A percentile compares a stretch with the other conserved stretches of the same genome.
phyloP scores from a whole-genome alignment of 1,140 invertebrate genomes.

The Neodiprion virginianus region DNA sequence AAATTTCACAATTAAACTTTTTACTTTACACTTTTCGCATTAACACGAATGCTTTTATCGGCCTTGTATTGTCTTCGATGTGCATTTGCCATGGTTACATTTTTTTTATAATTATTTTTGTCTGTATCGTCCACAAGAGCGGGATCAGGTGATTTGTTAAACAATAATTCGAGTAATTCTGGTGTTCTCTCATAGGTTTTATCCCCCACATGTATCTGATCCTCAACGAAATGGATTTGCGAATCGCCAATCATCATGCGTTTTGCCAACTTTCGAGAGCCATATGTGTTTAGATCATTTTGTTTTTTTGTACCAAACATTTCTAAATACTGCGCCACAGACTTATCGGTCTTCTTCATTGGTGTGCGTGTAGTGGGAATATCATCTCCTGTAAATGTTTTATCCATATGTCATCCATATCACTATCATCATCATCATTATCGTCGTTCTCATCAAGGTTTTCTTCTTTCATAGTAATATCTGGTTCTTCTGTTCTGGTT shows the following conservation, averaged over 20 bases:
- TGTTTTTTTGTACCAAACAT: neutral
- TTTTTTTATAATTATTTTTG: neutral
- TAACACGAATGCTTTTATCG: neutral
- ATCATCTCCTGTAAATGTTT: neutral
- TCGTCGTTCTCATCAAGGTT: neutral
- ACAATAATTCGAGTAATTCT: neutral
- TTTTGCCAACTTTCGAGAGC: neutral
- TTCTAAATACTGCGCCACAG: neutral
- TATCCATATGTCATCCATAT: neutral
- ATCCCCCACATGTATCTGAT: neutral
- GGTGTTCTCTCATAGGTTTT: neutral
- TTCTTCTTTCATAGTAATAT: neutral
- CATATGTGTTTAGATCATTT: neutral
- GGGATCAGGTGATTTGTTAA: neutral
- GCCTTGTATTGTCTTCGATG: neutral
- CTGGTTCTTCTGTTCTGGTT: constrained; percentile 10
- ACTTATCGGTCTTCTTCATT: neutral
- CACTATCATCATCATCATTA: neutral
- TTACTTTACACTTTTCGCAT: neutral
- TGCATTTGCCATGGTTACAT: neutral
- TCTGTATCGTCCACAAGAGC: neutral
- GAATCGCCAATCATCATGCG: neutral
- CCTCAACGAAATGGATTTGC: neutral
- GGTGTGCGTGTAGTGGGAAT: neutral
- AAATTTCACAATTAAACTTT: neutral